Percentiles rank a stretch among this genome's conserved stretches.
phyloP scores from a whole-genome alignment of 2,113 vertebrate genomes.

The Aviceda subcristata region DNA sequence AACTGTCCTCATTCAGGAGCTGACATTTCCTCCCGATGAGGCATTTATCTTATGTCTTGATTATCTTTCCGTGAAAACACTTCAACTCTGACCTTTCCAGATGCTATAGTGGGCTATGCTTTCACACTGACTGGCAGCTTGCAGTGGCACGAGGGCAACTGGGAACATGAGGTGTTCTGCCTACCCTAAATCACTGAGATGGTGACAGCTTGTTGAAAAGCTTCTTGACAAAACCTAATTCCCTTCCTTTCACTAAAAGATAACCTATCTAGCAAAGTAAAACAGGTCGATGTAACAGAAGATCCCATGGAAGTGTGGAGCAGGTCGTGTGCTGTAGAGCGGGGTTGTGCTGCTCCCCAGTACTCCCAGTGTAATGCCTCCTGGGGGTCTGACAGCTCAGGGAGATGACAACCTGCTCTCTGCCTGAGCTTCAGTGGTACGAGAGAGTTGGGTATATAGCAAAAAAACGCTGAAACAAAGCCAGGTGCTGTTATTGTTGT shows the following conservation, averaged over 20 bases:
- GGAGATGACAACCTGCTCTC: not conserved
- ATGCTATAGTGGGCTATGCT: conserved; percentile 45
- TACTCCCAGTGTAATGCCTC: not conserved
- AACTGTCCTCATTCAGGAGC: conserved; percentile 48
- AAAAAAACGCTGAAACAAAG: not conserved
- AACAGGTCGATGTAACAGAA: not conserved
- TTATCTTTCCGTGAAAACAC: conserved; percentile 62
- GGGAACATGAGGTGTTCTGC: conserved; percentile 34
- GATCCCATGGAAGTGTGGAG: not conserved
- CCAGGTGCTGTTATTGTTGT: not conserved
- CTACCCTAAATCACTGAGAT: conserved; percentile 24
- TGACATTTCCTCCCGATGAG: conserved; percentile 62
- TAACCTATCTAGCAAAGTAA: not conserved
- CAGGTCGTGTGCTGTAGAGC: not conserved
- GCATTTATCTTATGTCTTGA: conserved; percentile 54
- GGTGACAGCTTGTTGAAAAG: conserved; percentile 42
- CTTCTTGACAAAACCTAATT: conserved; percentile 8
- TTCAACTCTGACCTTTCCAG: conserved; percentile 66
- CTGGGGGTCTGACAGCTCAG: not conserved
- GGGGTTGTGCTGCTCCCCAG: not conserved
- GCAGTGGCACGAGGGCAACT: not conserved
- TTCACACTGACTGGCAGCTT: conserved; percentile 11
- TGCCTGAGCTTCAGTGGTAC: not conserved
- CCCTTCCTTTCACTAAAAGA: not conserved
- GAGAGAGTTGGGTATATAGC: not conserved